Conservation (phyloP, 1,140 invertebrate species). For the Drosophila eugracilis region DNA sequence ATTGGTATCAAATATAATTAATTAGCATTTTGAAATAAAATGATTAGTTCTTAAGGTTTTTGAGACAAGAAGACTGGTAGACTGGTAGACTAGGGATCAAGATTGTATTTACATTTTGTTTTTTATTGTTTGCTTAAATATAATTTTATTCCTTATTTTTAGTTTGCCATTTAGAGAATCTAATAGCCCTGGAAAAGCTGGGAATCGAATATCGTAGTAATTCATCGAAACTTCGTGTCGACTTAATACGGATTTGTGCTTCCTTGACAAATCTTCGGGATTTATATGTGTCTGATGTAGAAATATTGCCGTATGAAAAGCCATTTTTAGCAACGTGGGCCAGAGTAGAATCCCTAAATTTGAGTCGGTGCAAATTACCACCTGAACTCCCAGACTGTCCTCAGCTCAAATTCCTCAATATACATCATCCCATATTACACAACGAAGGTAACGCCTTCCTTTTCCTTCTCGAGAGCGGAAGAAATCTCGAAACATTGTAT, state of each 20-base stretch:
- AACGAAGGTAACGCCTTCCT: not conserved
- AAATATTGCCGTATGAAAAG: not conserved
- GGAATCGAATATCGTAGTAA: not conserved
- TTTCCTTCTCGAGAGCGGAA: not conserved
- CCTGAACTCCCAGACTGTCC: not conserved
- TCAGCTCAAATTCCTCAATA: not conserved
- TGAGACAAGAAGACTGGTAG: too few species aligned
- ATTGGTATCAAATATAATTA: too few species aligned
- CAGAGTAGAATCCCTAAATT: not conserved
- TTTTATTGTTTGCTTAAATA: too few species aligned
- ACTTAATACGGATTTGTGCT: not conserved
- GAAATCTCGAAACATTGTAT: not conserved
- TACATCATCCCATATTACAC: not conserved
- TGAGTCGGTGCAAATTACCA: not conserved
- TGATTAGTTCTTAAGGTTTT: too few species aligned
- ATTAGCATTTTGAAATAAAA: too few species aligned
- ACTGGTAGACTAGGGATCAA: too few species aligned
- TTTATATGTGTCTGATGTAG: too few species aligned
- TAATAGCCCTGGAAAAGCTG: not conserved
- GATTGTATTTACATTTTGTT: too few species aligned
- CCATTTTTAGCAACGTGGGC: not conserved
- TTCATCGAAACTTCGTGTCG: not conserved
- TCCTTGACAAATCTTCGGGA: too few species aligned
- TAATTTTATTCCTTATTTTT: too few species aligned
- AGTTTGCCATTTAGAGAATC: not conserved